Evolutionary conservation across 2,888 invertebrate genomes (phyloP).

Genomic region (Mycalesis mineus): DNA sequence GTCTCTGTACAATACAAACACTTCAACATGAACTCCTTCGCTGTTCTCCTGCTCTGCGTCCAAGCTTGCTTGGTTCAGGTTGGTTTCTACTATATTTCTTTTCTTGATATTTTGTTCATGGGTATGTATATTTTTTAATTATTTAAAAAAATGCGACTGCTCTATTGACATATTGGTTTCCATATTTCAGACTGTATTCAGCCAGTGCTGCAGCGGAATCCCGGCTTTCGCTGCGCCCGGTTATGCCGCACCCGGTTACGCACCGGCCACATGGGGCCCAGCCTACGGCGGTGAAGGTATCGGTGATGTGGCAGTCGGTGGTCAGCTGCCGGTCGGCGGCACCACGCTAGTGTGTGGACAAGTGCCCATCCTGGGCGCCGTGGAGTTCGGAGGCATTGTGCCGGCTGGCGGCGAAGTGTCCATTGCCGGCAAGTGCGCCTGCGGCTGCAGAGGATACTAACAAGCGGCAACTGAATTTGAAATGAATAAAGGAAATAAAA

Average conservation of each 20-base stretch:
- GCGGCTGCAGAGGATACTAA: slow-evolving; percentile 15
- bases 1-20: slow-evolving; percentile 15
- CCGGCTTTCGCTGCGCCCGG: slow-evolving; percentile 29
- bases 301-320: slow-evolving; percentile 36
- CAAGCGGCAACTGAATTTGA: not conserved
- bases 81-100: not conserved
- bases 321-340: slow-evolving; percentile 38
- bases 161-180: no score
- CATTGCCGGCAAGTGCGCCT: slow-evolving; percentile 28
- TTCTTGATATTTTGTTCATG: no score
- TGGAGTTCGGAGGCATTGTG: slow-evolving; percentile 36
- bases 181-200: slow-evolving; percentile 28
- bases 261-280: slow-evolving; percentile 22
- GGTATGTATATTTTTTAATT: no score
- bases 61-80: slow-evolving; percentile 47
- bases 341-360: slow-evolving; percentile 38
- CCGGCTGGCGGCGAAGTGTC: slow-evolving; percentile 38
- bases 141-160: no score
- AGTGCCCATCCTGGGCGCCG: slow-evolving; percentile 41
- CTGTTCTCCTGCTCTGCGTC: slow-evolving; percentile 38
- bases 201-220: slow-evolving; percentile 14
- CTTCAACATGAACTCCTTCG: slow-evolving; percentile 31
- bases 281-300: slow-evolving; percentile 35
- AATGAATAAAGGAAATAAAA: no score
- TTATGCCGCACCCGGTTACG: slow-evolving; percentile 5